Evolutionary conservation across 1,140 invertebrate genomes (phyloP).

Genomic region (Xylocopa sonorina): DNA sequence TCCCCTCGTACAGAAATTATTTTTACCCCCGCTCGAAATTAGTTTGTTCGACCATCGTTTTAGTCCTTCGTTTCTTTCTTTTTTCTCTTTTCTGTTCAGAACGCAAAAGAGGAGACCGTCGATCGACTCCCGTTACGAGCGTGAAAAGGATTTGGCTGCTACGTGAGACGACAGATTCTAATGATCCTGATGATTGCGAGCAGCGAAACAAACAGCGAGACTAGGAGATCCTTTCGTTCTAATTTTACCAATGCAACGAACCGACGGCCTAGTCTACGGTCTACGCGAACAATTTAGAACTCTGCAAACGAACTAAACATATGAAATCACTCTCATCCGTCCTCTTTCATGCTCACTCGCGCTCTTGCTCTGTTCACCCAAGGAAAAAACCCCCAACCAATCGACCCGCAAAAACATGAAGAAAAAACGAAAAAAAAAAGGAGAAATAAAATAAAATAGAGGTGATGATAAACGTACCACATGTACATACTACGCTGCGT

Average conservation of each 20-base stretch:
- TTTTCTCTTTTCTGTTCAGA: background rate
- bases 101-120: background rate
- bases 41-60: too few species aligned
- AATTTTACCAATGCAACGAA: conserved; percentile 49
- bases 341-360: conserved; percentile 25
- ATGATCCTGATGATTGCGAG: conserved; percentile 3
- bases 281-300: conserved; percentile 58
- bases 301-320: conserved; percentile 62
- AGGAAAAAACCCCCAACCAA: conserved; percentile 30
- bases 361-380: conserved; percentile 53
- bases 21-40: too few species aligned
- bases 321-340: conserved; percentile 51
- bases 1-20: too few species aligned
- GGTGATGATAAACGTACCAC: conserved; percentile 66
- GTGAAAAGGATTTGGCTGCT: conserved; percentile 32
- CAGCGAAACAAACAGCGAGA: conserved; percentile 31
- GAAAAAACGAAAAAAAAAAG: conserved; percentile 53
- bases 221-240: conserved; percentile 48
- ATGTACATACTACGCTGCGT: conserved; percentile 71
- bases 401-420: conserved; percentile 45
- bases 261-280: conserved; percentile 59
- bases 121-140: conserved; percentile 39
- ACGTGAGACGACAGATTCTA: conserved; percentile 16
- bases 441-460: conserved; percentile 54
- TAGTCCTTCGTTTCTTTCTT: background rate